Evolutionary conservation across 2,113 vertebrate genomes (phyloP), one percentile per base, ranked within the genome.

Genomic region (Pseudolaguvia tuberculata): DNA sequence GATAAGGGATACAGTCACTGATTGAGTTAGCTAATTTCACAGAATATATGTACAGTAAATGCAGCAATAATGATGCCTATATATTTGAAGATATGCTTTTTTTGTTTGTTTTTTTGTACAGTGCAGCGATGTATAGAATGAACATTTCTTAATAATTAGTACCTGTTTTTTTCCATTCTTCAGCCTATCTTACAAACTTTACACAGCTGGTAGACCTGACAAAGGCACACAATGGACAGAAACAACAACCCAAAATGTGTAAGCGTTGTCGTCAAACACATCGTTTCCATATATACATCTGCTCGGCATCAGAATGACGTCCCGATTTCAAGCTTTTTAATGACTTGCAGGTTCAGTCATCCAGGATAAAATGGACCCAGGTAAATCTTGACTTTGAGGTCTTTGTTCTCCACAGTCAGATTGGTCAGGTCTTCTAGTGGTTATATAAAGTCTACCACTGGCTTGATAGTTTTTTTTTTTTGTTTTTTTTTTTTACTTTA

Each of bases 201-300:
- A 90, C 86, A 91, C 83, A 88, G 84, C 83, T 86, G 92, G 92
- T 92, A 92, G 88, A 86, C 91, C 90, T 86, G 87, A 91, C 85
- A 84, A 92, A 91, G 90, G 90, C 90, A 90, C 91, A 90, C 89
- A 83, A 90, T 89, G 87, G 90, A 91, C 87, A 87, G 39, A 87
- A 90, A 89, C 83, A 75, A 71, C 78, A 83, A 78, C 83, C 83
- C 84, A 85, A 86, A 83, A 89, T 88, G 88, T 87, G 85, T 71
- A 88, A 80, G 72, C 76, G 81, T 80, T 78, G 83, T 83, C 71
- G 53, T 58, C 86, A 82, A 77, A 84, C 80, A 65, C 78, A 87
- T 79, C 77, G 76, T 82, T 81, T 85, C 82, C 83, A 73, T 86
- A 79, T 87, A 86, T 85, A 76, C 62, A 75, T 35, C 76, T 68